phyloP scores from a whole-genome alignment of 92 coral and sea anemone species.

The Heliopora coerulea region DNA sequence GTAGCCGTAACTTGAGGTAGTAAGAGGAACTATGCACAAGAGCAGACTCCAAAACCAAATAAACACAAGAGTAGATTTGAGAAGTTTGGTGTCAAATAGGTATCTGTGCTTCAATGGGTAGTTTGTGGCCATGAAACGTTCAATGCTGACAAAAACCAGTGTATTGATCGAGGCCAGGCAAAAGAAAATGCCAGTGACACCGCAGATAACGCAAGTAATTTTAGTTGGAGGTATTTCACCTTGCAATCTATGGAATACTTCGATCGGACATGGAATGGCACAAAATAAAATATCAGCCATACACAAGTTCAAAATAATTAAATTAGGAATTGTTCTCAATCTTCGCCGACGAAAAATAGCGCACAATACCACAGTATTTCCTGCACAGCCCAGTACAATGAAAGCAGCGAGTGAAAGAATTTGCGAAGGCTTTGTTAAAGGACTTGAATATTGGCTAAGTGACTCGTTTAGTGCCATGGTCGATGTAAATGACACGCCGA shows the following conservation, averaged over 20 bases:
- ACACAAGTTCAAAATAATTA: conserved; percentile 2
- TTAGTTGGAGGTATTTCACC: background rate
- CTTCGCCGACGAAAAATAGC: conserved; percentile 7
- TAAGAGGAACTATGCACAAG: background rate
- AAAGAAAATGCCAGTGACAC: background rate
- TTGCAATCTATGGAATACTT: conserved; percentile 1
- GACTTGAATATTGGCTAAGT: too few species aligned
- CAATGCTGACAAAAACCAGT: conserved; percentile 8
- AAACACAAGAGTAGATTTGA: background rate
- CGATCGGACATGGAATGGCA: background rate
- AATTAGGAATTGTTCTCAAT: conserved; percentile 1
- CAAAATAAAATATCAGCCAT: conserved; percentile 7
- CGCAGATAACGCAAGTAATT: background rate
- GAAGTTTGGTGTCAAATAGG: background rate
- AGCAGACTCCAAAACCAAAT: conserved; percentile 10
- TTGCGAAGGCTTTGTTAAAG: too few species aligned
- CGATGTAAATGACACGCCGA: too few species aligned
- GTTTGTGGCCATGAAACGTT: conserved; percentile 7
- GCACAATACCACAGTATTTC: background rate
- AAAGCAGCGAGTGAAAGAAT: too few species aligned
- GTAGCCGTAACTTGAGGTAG: background rate
- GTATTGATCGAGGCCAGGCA: conserved; percentile 6
- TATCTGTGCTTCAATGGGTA: background rate
- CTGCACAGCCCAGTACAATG: too few species aligned
- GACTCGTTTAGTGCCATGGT: too few species aligned